Percentiles rank a stretch among this genome's conserved stretches.
phyloP scores from a whole-genome alignment of 2,113 vertebrate genomes.

The Macrotus californicus region DNA sequence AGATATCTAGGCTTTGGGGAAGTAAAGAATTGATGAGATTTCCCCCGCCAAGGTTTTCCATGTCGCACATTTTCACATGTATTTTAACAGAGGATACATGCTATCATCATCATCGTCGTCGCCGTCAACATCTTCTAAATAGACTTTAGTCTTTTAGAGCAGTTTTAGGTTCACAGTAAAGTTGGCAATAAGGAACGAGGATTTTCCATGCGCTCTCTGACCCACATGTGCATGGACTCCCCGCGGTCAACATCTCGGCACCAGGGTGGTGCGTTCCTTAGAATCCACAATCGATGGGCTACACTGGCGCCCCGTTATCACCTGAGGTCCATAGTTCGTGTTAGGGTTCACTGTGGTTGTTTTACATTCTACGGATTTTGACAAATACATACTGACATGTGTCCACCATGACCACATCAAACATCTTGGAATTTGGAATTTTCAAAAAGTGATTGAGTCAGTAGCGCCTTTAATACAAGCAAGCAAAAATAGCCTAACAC shows the following conservation, averaged over 20 bases:
- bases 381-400: not conserved
- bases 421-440: not conserved
- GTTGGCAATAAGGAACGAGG: not conserved
- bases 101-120: too few relatives aligned
- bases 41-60: not conserved
- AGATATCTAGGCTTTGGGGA: not conserved
- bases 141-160: not conserved
- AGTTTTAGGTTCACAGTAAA: not conserved
- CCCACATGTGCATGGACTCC: not conserved
- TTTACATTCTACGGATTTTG: not conserved
- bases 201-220: not conserved
- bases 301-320: not conserved
- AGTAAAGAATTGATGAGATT: not conserved
- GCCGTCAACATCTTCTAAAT: not conserved
- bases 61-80: not conserved
- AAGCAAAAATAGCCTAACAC: not conserved
- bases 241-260: not conserved
- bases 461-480: constrained; percentile 17
- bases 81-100: not conserved
- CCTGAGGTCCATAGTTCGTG: not conserved
- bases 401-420: not conserved
- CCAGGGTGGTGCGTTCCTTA: not conserved
- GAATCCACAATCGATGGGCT: not conserved
- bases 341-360: not conserved
- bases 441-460: not conserved